A percentile compares a stretch with the other conserved stretches of the same genome.
These are phyloP conservation scores for Cygnus buccinator DNA, from an alignment of 2,113 vertebrate species.

Conservation along the genomic window DNA sequence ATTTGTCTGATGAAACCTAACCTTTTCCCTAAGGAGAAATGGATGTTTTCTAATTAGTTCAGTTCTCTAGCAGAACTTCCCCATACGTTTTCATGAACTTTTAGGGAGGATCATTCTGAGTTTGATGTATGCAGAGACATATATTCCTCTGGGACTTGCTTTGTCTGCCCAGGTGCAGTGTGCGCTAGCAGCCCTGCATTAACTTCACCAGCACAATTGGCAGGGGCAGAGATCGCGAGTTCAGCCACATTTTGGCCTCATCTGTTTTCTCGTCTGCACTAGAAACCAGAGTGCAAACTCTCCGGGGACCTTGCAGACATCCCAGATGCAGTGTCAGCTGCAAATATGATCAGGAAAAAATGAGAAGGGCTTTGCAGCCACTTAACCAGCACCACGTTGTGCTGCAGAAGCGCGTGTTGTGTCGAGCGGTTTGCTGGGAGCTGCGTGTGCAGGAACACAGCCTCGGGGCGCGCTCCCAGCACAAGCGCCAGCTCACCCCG, in stretches of 20 bases:
- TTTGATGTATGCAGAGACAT: background rate
- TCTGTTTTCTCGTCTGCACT: background rate
- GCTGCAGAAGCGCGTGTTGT: background rate
- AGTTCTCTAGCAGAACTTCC: conserved; percentile 2
- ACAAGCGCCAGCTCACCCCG: background rate
- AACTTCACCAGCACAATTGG: background rate
- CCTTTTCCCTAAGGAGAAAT: conserved; percentile 46
- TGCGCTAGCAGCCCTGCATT: background rate
- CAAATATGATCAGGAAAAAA: background rate
- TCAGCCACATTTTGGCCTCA: conserved; percentile 9
- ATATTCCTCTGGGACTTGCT: background rate
- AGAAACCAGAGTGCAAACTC: background rate
- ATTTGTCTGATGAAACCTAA: conserved; percentile 56
- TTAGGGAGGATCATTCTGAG: background rate
- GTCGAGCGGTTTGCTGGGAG: background rate
- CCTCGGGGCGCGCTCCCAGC: background rate
- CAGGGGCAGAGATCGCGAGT: fast-evolving
- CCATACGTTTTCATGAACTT: background rate
- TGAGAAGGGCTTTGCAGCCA: background rate
- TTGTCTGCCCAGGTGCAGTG: background rate
- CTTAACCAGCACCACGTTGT: fast-evolving
- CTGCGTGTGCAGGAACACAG: fast-evolving
- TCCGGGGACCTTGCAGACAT: background rate
- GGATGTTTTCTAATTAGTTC: conserved; percentile 38
- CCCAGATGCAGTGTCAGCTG: background rate